Conservation (phyloP, 2,113 vertebrate genomes). For the Zosterops pallidus region DNA sequence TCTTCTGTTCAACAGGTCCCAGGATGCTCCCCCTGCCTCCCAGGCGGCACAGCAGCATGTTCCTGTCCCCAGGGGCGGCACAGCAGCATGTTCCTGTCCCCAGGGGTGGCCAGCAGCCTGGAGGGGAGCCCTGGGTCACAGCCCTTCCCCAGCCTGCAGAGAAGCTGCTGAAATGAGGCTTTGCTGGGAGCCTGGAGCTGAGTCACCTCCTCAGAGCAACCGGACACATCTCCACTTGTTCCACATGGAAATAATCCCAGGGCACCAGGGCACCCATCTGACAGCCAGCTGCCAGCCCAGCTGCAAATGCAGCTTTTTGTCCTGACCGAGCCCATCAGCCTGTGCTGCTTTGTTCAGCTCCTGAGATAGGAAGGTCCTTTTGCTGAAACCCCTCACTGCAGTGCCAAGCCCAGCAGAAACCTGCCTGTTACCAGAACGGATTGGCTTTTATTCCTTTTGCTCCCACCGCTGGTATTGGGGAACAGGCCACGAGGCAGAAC, state of each 20-base stretch:
- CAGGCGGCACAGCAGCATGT: background rate
- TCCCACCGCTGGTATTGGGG: background rate
- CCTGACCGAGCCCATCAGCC: fast-evolving
- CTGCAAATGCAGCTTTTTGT: background rate
- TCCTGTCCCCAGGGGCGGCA: background rate
- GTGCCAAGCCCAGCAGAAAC: background rate
- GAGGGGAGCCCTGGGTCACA: background rate
- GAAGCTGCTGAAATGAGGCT: background rate
- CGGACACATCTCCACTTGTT: background rate
- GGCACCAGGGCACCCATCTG: fast-evolving
- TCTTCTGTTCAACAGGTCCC: background rate
- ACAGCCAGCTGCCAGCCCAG: background rate
- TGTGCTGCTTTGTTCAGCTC: fast-evolving
- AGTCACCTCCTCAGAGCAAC: background rate
- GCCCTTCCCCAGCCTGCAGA: background rate
- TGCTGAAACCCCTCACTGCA: background rate
- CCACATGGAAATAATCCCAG: background rate
- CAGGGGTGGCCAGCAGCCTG: background rate
- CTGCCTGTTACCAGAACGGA: background rate
- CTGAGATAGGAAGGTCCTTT: background rate
- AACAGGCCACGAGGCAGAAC: background rate
- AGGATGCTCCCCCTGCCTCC: fast-evolving
- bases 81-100: background rate
- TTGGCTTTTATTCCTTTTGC: background rate
- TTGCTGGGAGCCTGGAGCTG: background rate